Percentiles rank a stretch among this genome's conserved stretches.
Conservation (phyloP, 2,797 vertebrate species). For the Rhynchonycteris naso region DNA sequence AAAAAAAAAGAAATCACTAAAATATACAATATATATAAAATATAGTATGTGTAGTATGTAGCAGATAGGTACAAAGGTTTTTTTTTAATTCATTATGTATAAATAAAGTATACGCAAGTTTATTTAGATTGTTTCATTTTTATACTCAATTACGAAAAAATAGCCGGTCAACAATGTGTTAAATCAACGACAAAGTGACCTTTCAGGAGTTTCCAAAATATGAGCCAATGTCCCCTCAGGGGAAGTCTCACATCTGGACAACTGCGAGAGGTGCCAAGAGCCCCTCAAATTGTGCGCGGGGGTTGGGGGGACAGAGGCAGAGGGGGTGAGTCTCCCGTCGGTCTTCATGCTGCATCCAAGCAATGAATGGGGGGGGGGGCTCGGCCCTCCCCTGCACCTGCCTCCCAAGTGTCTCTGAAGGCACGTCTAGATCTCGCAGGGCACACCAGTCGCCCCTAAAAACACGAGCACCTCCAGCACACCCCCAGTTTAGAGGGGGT, state of each 20-base stretch:
- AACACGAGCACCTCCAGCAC: neutral
- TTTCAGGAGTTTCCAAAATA: neutral
- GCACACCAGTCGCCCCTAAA: neutral
- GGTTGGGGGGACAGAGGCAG: fast-evolving
- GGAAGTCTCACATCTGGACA: neutral
- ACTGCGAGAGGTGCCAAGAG: neutral
- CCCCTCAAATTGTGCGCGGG: fast-evolving
- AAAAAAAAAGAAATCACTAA: too few relatives aligned
- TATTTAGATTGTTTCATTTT: too few relatives aligned
- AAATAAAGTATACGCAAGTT: too few relatives aligned
- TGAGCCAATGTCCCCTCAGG: fast-evolving
- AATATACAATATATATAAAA: too few relatives aligned
- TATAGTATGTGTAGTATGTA: too few relatives aligned
- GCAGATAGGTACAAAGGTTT: too few relatives aligned
- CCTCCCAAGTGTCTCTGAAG: too few relatives aligned
- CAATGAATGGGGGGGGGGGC: fast-evolving
- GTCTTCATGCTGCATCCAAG: fast-evolving
- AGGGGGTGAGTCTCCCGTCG: fast-evolving
- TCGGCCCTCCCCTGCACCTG: too few relatives aligned
- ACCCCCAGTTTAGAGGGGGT: neutral
- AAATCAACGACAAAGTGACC: neutral
- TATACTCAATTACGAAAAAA: too few relatives aligned
- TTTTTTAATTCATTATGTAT: too few relatives aligned
- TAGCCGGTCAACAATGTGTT: too few relatives aligned
- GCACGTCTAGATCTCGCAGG: too few relatives aligned